Conservation (phyloP, 2,888 invertebrate species). For the Drosophila recens region DNA sequence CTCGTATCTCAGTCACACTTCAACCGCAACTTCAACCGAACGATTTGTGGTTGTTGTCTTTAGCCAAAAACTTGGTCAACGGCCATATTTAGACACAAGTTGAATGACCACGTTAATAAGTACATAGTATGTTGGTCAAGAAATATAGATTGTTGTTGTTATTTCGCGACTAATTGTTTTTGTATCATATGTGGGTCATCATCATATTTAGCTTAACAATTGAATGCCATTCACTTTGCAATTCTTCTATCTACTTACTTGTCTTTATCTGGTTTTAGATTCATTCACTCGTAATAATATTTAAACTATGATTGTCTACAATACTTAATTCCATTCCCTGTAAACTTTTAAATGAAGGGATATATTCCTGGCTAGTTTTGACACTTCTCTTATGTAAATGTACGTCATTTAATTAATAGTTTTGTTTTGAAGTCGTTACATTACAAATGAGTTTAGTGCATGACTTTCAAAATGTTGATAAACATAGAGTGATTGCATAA, state of each 20-base stretch:
- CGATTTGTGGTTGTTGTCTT: slow-evolving; percentile 17
- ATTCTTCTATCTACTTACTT: not conserved
- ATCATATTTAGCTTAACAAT: slow-evolving; percentile 2
- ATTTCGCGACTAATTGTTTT: slow-evolving; percentile 33
- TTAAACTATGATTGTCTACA: slow-evolving; percentile 4
- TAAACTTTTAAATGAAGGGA: not conserved
- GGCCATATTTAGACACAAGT: slow-evolving; percentile 38
- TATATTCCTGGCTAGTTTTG: not conserved
- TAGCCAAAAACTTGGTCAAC: slow-evolving; percentile 59
- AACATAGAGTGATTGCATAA: slow-evolving; percentile 4
- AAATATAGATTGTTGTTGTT: slow-evolving; percentile 12
- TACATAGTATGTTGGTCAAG: slow-evolving; percentile 19
- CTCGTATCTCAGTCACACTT: slow-evolving; percentile 25
- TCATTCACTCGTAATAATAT: slow-evolving; percentile 9
- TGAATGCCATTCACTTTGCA: slow-evolving; percentile 9
- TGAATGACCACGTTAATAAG: slow-evolving; percentile 66
- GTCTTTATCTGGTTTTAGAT: not conserved
- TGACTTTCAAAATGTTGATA: slow-evolving; percentile 27
- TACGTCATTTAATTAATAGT: slow-evolving; percentile 4
- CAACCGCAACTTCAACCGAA: slow-evolving; percentile 6
- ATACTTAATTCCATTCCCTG: not conserved
- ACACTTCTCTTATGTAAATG: not conserved
- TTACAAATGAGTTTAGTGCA: slow-evolving; percentile 22
- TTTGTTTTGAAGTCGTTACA: slow-evolving; percentile 19
- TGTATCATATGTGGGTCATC: slow-evolving; percentile 30